Conservation (phyloP, 2,888 invertebrate genomes). For the Camponotus fellah region DNA sequence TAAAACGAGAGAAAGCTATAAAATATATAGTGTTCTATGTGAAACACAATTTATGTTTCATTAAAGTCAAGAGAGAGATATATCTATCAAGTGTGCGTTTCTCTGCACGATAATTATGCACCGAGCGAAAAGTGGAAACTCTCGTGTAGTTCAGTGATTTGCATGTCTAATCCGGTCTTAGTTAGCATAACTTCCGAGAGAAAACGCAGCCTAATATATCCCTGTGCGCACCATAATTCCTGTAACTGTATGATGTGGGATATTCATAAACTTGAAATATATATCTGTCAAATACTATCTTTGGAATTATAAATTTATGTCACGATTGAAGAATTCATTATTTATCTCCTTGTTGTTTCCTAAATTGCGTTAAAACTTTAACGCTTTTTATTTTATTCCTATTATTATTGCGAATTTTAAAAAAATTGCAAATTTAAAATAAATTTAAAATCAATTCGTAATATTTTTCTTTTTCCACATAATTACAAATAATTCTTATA, state of each 20-base stretch:
- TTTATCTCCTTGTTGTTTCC: background rate
- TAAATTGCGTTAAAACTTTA: background rate
- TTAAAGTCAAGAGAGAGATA: constrained; percentile 18
- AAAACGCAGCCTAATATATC: constrained; percentile 49
- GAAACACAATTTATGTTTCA: constrained; percentile 4
- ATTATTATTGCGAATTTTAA: background rate
- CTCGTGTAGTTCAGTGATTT: constrained; percentile 56
- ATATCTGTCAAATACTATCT: constrained; percentile 21
- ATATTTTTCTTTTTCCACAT: background rate
- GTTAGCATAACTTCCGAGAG: constrained; percentile 42
- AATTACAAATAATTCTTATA: constrained; percentile 3
- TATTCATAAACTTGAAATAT: constrained; percentile 60
- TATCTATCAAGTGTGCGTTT: constrained; percentile 14
- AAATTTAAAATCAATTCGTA: background rate
- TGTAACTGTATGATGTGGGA: constrained; percentile 26
- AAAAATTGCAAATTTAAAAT: background rate
- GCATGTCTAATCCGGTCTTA: constrained; percentile 54
- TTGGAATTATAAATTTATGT: background rate
- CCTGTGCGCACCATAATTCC: constrained; percentile 1
- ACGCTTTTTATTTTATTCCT: background rate
- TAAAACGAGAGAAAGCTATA: background rate
- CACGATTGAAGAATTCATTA: constrained; percentile 7
- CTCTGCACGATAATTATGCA: constrained; percentile 34
- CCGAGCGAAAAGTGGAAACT: constrained; percentile 32
- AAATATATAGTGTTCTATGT: background rate